A percentile compares a stretch with the other conserved stretches of the same genome.
These are phyloP conservation scores for Tethea ocularis DNA, from an alignment of 2,888 invertebrate genomes.

Conservation along the genomic window DNA sequence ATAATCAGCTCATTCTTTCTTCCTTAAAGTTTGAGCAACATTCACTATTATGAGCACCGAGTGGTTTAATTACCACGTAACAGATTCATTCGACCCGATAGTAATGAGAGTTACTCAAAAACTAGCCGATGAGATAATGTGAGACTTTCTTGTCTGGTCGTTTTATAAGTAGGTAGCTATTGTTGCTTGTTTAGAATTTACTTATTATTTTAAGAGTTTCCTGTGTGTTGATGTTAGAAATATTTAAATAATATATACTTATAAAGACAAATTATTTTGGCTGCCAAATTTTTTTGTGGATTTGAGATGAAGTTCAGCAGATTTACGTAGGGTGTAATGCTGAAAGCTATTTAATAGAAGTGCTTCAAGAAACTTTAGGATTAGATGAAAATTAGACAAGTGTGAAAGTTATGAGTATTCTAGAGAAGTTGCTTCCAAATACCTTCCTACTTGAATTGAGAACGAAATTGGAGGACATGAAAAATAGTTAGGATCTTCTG, in stretches of 20 bases:
- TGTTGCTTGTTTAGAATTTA: not conserved
- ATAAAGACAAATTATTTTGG: no score
- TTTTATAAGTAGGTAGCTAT: conserved; percentile 3
- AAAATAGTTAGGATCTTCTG: no score
- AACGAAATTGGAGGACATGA: no score
- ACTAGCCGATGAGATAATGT: conserved; percentile 26
- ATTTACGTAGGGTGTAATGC: no score
- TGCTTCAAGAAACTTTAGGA: no score
- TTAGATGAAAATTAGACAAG: no score
- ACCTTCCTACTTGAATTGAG: no score
- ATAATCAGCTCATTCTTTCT: not conserved
- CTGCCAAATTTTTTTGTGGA: no score
- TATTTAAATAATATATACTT: not conserved
- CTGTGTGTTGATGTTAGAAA: not conserved
- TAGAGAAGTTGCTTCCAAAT: no score
- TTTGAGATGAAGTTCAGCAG: no score
- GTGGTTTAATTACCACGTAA: conserved; percentile 38
- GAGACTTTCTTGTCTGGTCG: conserved; percentile 21
- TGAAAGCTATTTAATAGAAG: no score
- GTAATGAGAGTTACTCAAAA: conserved; percentile 32
- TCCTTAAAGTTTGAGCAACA: conserved; percentile 4
- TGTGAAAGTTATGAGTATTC: no score
- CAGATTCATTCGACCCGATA: conserved; percentile 33
- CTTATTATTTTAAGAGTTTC: not conserved
- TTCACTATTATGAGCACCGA: conserved; percentile 11